phyloP scores from a whole-genome alignment of 1,140 invertebrate genomes.

The Trichogramma pretiosum region DNA sequence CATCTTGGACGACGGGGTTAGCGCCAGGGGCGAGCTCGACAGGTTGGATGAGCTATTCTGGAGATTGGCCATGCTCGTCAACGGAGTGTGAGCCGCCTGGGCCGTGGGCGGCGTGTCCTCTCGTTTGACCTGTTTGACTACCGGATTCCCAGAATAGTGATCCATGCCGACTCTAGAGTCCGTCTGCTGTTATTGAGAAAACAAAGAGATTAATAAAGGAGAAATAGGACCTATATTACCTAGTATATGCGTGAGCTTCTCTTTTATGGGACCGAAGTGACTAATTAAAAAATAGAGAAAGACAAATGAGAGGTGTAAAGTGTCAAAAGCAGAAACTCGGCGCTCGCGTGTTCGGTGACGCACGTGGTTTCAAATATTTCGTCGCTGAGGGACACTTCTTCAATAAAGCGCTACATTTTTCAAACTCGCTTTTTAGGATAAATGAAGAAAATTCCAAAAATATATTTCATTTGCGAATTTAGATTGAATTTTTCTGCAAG shows the following conservation, averaged over 20 bases:
- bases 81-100: slow-evolving; percentile 39
- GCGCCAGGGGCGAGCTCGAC: slow-evolving; percentile 39
- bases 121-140: slow-evolving; percentile 40
- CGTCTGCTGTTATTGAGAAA: slow-evolving; percentile 34
- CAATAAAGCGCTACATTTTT: slow-evolving; percentile 4
- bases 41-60: slow-evolving; percentile 40
- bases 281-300: too few species aligned
- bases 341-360: too few species aligned
- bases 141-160: slow-evolving; percentile 37
- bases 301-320: too few species aligned
- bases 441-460: too few species aligned
- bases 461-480: too few species aligned
- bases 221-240: not conserved
- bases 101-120: slow-evolving; percentile 43
- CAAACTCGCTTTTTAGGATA: too few species aligned
- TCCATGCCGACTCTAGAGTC: slow-evolving; percentile 43
- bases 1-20: slow-evolving; percentile 40
- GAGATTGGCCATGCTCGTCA: slow-evolving; percentile 44
- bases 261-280: too few species aligned
- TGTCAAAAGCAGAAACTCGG: slow-evolving; percentile 5
- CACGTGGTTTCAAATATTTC: too few species aligned
- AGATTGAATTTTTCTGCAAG: too few species aligned
- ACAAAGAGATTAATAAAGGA: not conserved
- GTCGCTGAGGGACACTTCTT: too few species aligned
- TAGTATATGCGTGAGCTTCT: not conserved